Conservation (phyloP, 2,888 invertebrate genomes). For the Gymnoscelis rufifasciata region DNA sequence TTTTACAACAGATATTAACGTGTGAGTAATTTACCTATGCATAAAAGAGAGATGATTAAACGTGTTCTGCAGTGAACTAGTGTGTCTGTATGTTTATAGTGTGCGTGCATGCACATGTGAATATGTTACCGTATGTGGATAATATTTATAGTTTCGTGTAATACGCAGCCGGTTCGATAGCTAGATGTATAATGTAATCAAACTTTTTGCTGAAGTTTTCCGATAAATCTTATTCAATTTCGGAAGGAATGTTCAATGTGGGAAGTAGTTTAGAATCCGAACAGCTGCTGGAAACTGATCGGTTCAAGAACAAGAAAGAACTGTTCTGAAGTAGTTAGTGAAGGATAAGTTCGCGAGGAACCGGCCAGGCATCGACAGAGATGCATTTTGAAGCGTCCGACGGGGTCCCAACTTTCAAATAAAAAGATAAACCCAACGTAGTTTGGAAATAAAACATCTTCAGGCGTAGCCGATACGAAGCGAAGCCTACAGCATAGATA, state of each 20-base stretch:
- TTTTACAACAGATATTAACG: too few species aligned
- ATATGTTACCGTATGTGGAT: too few species aligned
- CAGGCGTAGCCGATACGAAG: conserved; percentile 1
- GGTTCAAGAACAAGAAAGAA: conserved; percentile 46
- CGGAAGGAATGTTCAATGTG: not conserved
- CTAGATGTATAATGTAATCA: not conserved
- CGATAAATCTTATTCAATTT: conserved; percentile 25
- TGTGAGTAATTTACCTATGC: too few species aligned
- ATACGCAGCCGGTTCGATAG: too few species aligned
- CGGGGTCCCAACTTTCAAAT: conserved; percentile 30
- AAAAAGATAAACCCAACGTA: conserved; percentile 25
- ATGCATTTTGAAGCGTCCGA: conserved; percentile 47
- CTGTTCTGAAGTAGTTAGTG: conserved; percentile 55
- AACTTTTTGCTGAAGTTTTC: conserved; percentile 9
- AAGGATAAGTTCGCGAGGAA: conserved; percentile 55
- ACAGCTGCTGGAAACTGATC: conserved; percentile 49
- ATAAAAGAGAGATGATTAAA: too few species aligned
- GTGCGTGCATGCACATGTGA: too few species aligned
- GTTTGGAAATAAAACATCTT: conserved; percentile 17
- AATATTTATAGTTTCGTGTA: too few species aligned
- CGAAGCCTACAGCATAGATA: not conserved
- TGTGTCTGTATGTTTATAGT: too few species aligned
- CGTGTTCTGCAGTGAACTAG: too few species aligned
- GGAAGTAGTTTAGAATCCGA: conserved; percentile 20
- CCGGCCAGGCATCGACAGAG: conserved; percentile 40